phyloP scores from a whole-genome alignment of 2,797 vertebrate species.

The Aldrovandia affinis region DNA sequence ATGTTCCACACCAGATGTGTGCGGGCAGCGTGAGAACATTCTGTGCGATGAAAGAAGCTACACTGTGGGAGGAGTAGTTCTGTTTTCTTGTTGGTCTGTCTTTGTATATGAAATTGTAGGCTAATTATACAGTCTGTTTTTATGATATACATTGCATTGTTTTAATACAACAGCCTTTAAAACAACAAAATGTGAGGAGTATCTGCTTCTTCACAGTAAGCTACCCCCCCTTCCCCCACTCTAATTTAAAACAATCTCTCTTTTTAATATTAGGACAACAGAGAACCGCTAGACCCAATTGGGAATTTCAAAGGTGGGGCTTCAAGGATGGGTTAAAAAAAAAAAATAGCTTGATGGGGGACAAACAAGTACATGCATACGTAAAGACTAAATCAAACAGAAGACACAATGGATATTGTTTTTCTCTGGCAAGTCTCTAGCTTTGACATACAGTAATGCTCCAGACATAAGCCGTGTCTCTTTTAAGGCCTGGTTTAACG shows the following conservation, averaged over 20 bases:
- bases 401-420: not conserved
- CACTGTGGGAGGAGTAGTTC: not conserved
- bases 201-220: too few relatives aligned
- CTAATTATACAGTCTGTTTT: not conserved
- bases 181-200: too few relatives aligned
- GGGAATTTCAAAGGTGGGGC: not conserved
- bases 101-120: not conserved
- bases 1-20: not conserved
- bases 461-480: not conserved
- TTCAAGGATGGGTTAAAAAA: conserved; percentile 12
- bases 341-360: not conserved
- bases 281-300: not conserved
- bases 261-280: not conserved
- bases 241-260: not conserved
- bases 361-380: not conserved
- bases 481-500: conserved; percentile 2
- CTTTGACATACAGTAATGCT: conserved; percentile 2
- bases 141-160: not conserved
- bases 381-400: not conserved
- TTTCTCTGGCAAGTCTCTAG: not conserved
- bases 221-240: too few relatives aligned
- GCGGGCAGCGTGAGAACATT: not conserved
- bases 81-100: not conserved
- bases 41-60: too few relatives aligned
- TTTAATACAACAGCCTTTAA: not conserved